Evolutionary conservation across 2,797 vertebrate genomes (phyloP).

Genomic region (Paedocypris micromegethes): DNA sequence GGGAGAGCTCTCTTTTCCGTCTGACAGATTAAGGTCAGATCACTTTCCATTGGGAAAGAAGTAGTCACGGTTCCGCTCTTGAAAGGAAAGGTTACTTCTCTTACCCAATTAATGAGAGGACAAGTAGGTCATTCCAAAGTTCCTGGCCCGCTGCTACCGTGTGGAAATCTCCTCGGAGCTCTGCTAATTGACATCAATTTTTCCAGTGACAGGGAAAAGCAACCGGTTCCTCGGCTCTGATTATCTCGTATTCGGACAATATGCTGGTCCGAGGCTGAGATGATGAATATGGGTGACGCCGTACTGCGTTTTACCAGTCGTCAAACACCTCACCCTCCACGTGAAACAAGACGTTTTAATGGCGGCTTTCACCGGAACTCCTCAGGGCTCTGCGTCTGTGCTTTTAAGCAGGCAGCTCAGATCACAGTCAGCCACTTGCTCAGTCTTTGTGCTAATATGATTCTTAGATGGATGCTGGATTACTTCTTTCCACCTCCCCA

Average conservation of each 20-base stretch:
- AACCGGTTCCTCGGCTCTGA: slow-evolving; percentile 10
- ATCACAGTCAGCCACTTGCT: slow-evolving; percentile 26
- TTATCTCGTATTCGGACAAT: slow-evolving; percentile 4
- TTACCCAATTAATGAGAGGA: slow-evolving; percentile 53
- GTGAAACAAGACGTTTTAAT: slow-evolving; percentile 11
- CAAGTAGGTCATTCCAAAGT: slow-evolving; percentile 49
- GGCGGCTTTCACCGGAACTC: slow-evolving; percentile 13
- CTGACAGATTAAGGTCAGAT: slow-evolving; percentile 54
- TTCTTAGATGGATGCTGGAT: slow-evolving; percentile 39
- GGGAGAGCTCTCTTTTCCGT: slow-evolving; percentile 38
- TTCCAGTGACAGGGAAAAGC: slow-evolving; percentile 1
- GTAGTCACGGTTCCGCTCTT: slow-evolving; percentile 45
- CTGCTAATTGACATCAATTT: slow-evolving; percentile 43
- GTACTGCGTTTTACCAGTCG: not conserved
- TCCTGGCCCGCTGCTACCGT: slow-evolving; percentile 30
- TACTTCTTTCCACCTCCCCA: slow-evolving; percentile 51
- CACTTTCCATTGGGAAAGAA: slow-evolving; percentile 47
- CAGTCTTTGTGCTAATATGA: slow-evolving; percentile 27
- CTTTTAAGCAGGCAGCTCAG: slow-evolving; percentile 27
- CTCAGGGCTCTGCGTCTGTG: slow-evolving; percentile 4
- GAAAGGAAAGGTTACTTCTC: slow-evolving; percentile 46
- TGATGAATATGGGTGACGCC: not conserved
- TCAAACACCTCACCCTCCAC: slow-evolving; percentile 6
- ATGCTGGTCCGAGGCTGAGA: not conserved
- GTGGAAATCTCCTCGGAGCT: slow-evolving; percentile 33